phyloP scores from a whole-genome alignment of 1,140 invertebrate species.

The Trinorchestia longiramus region DNA sequence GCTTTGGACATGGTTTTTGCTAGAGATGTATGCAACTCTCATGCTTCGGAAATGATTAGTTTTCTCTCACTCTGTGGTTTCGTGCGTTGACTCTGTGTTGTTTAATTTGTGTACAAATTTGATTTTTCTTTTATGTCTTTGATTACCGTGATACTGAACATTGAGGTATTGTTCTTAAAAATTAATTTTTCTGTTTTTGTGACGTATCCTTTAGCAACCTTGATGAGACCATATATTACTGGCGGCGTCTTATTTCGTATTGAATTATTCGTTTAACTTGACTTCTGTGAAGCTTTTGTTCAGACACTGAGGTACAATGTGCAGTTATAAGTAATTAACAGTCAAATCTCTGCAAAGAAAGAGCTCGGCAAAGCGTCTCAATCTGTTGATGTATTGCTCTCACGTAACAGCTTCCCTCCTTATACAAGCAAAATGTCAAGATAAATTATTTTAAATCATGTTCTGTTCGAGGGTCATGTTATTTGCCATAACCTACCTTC shows the following conservation, averaged over 20 bases:
- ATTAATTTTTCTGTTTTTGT: not conserved
- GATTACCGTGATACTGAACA: not conserved
- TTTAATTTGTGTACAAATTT: not conserved
- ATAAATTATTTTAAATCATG: not conserved
- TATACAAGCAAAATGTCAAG: not conserved
- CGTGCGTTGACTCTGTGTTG: not conserved
- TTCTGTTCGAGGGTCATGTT: not conserved
- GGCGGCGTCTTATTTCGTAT: not conserved
- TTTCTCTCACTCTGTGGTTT: not conserved
- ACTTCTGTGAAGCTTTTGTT: not conserved
- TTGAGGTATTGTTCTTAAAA: not conserved
- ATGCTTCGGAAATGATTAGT: not conserved
- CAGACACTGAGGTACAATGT: not conserved
- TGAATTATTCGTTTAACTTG: not conserved
- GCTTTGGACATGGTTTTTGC: not conserved
- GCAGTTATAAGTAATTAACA: no score
- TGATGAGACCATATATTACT: not conserved
- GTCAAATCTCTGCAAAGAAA: no score
- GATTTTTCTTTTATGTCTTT: not conserved
- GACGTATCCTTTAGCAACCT: not conserved
- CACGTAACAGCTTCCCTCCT: not conserved
- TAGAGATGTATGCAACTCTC: not conserved
- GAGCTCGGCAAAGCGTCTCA: not conserved
- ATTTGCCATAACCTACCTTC: not conserved
- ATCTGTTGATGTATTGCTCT: not conserved